Percentiles rank a stretch among this genome's conserved stretches.
phyloP scores from a whole-genome alignment of 2,888 invertebrate species.

The Brachypalpus laphriformis region DNA sequence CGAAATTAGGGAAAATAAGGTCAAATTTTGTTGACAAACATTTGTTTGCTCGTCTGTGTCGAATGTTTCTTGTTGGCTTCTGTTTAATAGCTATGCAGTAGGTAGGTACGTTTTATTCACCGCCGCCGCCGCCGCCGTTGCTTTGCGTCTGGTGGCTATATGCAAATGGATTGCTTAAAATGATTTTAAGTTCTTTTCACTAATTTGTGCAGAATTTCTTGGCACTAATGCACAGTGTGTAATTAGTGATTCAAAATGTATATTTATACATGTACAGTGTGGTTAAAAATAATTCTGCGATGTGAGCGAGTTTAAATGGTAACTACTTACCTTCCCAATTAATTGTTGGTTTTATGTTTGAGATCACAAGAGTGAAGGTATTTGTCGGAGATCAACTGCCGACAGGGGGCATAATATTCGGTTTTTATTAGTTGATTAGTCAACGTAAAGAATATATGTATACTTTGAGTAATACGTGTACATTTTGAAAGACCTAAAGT shows the following conservation, averaged over 20 bases:
- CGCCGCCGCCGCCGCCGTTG: too few species aligned
- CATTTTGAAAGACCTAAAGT: too few species aligned
- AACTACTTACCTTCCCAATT: not conserved
- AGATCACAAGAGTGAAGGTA: not conserved
- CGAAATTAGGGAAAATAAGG: constrained; percentile 45
- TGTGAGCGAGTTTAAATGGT: not conserved
- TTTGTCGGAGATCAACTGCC: not conserved
- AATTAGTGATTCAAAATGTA: not conserved
- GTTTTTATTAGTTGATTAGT: not conserved
- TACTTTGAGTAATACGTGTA: too few species aligned
- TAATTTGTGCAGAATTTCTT: constrained; percentile 6
- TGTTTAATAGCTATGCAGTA: not conserved
- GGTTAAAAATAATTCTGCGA: not conserved
- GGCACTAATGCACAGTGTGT: not conserved
- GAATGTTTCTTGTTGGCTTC: not conserved
- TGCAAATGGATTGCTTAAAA: constrained; percentile 11
- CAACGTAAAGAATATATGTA: too few species aligned
- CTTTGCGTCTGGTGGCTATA: too few species aligned
- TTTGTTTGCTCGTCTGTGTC: constrained; percentile 23
- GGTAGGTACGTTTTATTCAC: not conserved
- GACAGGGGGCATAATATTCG: not conserved
- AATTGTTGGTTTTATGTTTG: not conserved
- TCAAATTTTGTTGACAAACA: constrained; percentile 71
- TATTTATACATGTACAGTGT: not conserved
- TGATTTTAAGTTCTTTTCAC: constrained; percentile 12